phyloP scores from a whole-genome alignment of 92 coral and sea anemone species.

The Pocillopora grandis region DNA sequence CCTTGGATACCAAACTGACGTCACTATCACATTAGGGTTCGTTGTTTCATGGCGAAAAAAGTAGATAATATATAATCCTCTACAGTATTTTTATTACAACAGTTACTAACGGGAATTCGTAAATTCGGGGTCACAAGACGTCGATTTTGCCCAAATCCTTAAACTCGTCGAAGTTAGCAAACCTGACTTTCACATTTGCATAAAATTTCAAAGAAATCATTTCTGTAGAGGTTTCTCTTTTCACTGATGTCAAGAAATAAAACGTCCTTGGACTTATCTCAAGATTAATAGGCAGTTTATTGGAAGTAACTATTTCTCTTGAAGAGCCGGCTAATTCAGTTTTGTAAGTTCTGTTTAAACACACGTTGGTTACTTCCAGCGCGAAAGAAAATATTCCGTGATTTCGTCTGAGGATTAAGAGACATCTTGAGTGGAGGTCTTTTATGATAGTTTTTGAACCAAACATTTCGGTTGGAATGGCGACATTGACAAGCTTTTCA shows the following conservation, averaged over 20 bases:
- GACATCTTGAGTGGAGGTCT: conserved; percentile 22
- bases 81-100: too few species aligned
- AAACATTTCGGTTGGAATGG: conserved; percentile 6
- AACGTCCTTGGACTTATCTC: conserved; percentile 10
- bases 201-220: background rate
- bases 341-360: conserved; percentile 10
- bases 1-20: too few species aligned
- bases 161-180: background rate
- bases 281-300: background rate
- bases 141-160: conserved; percentile 6
- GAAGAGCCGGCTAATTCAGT: background rate
- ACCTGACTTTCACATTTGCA: conserved; percentile 4
- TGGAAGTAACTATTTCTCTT: conserved; percentile 5
- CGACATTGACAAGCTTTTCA: background rate
- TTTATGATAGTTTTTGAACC: conserved; percentile 14
- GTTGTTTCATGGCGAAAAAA: too few species aligned
- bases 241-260: conserved; percentile 18
- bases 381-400: conserved; percentile 9
- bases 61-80: too few species aligned
- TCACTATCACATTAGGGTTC: too few species aligned
- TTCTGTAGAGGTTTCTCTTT: background rate
- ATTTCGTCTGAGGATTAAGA: conserved; percentile 1
- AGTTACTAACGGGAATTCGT: too few species aligned
- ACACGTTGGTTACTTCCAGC: conserved; percentile 22
- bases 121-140: background rate